phyloP scores from a whole-genome alignment of 2,113 vertebrate species.

The Cynopterus brachyotis region DNA sequence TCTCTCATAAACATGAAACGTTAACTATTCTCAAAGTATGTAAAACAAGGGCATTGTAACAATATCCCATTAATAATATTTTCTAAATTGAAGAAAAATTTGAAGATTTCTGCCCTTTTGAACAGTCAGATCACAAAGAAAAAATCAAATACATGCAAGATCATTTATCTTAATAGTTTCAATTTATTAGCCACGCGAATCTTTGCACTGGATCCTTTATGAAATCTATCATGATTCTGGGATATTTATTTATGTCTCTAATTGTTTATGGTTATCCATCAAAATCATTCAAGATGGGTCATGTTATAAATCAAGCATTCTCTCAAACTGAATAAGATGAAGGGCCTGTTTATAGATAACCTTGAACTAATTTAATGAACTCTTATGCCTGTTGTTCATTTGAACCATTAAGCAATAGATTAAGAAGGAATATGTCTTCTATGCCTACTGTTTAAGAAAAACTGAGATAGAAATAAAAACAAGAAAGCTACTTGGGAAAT shows the following conservation, averaged over 20 bases:
- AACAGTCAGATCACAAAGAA: slow-evolving; percentile 33
- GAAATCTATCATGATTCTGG: slow-evolving; percentile 37
- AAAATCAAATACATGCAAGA: slow-evolving; percentile 20
- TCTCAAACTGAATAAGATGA: slow-evolving; percentile 13
- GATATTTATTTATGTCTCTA: slow-evolving; percentile 43
- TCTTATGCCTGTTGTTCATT: background rate
- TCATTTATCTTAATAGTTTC: slow-evolving; percentile 39
- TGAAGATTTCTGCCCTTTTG: slow-evolving; percentile 11
- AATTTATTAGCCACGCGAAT: slow-evolving; percentile 33
- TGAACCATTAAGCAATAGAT: background rate
- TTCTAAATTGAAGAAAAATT: slow-evolving; percentile 24
- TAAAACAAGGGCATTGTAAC: background rate
- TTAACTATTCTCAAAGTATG: background rate
- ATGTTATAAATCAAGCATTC: slow-evolving; percentile 34
- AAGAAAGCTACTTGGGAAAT: background rate
- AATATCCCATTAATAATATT: slow-evolving; percentile 22
- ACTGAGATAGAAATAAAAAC: background rate
- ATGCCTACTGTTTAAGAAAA: background rate
- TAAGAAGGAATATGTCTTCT: slow-evolving; percentile 23
- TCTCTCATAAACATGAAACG: background rate
- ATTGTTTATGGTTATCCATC: slow-evolving; percentile 43
- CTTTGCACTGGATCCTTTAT: slow-evolving; percentile 5
- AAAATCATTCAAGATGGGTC: slow-evolving; percentile 40
- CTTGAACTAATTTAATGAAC: slow-evolving; percentile 37
- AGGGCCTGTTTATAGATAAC: background rate